Evolutionary conservation across 2,797 vertebrate genomes (phyloP).

Genomic region (Sebastes taczanowskii): DNA sequence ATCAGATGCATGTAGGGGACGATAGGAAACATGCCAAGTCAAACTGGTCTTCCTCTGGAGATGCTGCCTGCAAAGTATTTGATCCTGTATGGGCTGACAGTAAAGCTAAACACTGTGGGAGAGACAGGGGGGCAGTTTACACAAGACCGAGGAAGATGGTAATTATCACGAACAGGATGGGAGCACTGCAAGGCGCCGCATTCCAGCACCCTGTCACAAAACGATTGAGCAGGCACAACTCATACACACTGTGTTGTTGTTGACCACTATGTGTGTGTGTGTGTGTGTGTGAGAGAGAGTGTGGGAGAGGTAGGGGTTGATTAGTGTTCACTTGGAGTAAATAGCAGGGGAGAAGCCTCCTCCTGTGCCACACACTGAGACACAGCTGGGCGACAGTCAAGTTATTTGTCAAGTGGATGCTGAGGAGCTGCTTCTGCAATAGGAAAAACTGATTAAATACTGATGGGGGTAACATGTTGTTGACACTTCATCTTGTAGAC

Average conservation of each 20-base stretch:
- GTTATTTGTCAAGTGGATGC: slow-evolving; percentile 19
- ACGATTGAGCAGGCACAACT: slow-evolving; percentile 45
- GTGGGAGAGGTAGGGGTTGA: background rate
- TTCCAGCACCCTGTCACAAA: slow-evolving; percentile 61
- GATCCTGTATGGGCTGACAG: slow-evolving; percentile 43
- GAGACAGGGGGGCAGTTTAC: slow-evolving; percentile 9
- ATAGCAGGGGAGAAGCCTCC: slow-evolving; percentile 31
- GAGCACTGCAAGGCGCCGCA: slow-evolving; percentile 39
- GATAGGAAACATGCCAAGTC: slow-evolving; percentile 36
- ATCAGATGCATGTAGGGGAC: background rate
- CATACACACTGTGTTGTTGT: slow-evolving; percentile 9
- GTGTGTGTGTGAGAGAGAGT: background rate
- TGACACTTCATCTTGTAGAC: background rate
- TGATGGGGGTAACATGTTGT: background rate
- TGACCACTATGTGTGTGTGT: slow-evolving; percentile 13
- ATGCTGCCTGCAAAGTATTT: slow-evolving; percentile 34
- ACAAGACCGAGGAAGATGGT: slow-evolving; percentile 54
- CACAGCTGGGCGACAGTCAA: slow-evolving; percentile 10
- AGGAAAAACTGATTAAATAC: background rate
- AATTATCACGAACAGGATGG: slow-evolving; percentile 71
- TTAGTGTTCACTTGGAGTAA: slow-evolving; percentile 36
- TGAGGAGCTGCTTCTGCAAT: background rate
- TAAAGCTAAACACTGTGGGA: slow-evolving; percentile 33
- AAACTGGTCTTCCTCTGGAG: slow-evolving; percentile 32
- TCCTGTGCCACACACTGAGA: slow-evolving; percentile 29